A percentile compares a stretch with the other conserved stretches of the same genome.
Evolutionary conservation across 2,113 vertebrate genomes (phyloP).

Genomic region (Tamias sibiricus): DNA sequence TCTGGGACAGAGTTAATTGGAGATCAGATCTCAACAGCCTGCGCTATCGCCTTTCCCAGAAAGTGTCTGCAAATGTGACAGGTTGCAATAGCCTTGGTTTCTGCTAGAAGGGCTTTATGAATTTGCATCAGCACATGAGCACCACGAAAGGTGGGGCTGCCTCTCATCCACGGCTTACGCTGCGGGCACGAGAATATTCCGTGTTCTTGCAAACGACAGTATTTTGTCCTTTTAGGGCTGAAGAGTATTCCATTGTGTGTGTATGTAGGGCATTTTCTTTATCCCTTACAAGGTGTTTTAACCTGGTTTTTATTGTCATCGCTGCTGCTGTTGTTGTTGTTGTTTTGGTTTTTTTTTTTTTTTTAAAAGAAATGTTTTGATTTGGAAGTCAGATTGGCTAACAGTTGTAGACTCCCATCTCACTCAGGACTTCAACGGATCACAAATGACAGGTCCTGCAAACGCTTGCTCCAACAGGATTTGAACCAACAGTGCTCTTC

Average conservation of each 20-base stretch:
- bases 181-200: neutral
- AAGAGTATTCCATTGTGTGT: neutral
- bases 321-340: neutral
- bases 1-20: neutral
- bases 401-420: neutral
- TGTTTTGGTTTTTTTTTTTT: neutral
- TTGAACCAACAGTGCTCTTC: neutral
- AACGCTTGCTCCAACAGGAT: neutral
- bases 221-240: neutral
- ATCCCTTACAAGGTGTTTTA: neutral
- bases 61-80: neutral
- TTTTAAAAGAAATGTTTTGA: neutral
- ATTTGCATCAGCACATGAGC: neutral
- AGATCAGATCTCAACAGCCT: neutral
- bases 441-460: neutral
- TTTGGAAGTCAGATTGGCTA: neutral
- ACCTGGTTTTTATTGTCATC: neutral
- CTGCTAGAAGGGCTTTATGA: neutral
- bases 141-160: neutral
- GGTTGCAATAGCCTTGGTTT: slow-evolving; percentile 53
- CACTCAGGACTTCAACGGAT: neutral
- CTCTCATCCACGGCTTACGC: neutral
- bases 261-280: neutral
- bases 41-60: neutral
- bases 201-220: neutral